Evolutionary conservation across 2,113 vertebrate genomes (phyloP).

Genomic region (Embiotoca jacksoni): DNA sequence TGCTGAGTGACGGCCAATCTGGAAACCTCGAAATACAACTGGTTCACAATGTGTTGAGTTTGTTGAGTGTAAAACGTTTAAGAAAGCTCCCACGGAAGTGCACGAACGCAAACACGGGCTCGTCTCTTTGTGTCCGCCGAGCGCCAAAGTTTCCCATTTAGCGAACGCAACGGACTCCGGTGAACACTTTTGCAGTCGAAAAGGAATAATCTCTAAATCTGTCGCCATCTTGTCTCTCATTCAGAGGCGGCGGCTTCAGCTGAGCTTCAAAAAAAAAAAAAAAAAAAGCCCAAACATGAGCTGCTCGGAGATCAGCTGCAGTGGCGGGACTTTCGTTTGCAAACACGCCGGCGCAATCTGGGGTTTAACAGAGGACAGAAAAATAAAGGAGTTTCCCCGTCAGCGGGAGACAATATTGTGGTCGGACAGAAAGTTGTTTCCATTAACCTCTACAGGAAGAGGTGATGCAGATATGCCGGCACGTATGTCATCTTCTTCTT

Average conservation of each 20-base stretch:
- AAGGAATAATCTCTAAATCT: constrained; percentile 6
- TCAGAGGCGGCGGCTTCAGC: constrained; percentile 17
- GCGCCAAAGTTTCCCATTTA: not conserved
- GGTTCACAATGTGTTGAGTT: not conserved
- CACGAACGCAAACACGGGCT: not conserved
- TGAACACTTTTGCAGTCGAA: not conserved
- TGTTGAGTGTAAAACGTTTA: not conserved
- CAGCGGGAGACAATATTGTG: constrained; percentile 13
- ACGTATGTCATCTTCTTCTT: not conserved
- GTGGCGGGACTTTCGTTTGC: not conserved
- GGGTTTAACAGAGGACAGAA: constrained; percentile 28
- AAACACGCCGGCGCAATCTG: not conserved
- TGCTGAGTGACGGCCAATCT: constrained; percentile 1
- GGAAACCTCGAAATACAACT: not conserved
- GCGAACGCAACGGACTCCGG: not conserved
- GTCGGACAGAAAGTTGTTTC: constrained; percentile 32
- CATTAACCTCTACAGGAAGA: constrained; percentile 46
- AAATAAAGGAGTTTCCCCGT: constrained; percentile 18
- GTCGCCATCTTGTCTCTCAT: not conserved
- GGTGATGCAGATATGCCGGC: not conserved
- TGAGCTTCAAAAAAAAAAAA: constrained; percentile 22
- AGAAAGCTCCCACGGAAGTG: not conserved
- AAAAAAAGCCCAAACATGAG: not conserved
- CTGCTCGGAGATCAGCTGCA: constrained; percentile 9
- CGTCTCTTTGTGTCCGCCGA: not conserved